These are phyloP conservation scores for Zalophus californianus DNA, from an alignment of 2,797 vertebrate species.

Conservation along the genomic window DNA sequence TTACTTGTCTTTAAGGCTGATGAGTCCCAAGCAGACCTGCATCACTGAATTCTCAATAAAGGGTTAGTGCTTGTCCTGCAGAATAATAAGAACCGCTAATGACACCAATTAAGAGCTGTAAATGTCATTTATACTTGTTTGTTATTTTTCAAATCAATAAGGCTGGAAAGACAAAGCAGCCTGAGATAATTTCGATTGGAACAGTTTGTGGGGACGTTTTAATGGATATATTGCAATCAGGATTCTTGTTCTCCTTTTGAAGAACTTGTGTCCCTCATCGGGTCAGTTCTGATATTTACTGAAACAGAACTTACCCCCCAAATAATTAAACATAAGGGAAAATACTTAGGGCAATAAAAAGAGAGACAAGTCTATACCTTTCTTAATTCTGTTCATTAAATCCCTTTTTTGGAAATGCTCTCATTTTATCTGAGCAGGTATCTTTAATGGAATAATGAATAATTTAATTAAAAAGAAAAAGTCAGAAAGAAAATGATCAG, in stretches of 20 bases:
- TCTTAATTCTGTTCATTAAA: conserved; percentile 34
- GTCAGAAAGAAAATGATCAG: not conserved
- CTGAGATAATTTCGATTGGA: conserved; percentile 82
- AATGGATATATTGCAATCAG: conserved; percentile 80
- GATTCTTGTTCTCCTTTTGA: conserved; percentile 70
- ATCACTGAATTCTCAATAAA: conserved; percentile 89
- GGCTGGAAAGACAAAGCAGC: conserved; percentile 77
- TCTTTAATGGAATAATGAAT: not conserved
- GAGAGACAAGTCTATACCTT: not conserved
- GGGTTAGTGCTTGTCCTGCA: conserved; percentile 88
- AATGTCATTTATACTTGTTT: conserved; percentile 90
- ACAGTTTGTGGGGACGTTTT: conserved; percentile 76
- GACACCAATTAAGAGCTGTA: conserved; percentile 89
- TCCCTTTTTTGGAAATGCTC: not conserved
- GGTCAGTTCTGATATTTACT: conserved; percentile 69
- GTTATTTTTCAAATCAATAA: conserved; percentile 90
- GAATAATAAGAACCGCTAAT: conserved; percentile 90
- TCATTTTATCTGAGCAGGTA: conserved; percentile 6
- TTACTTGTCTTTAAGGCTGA: conserved; percentile 89
- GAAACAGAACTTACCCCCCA: conserved; percentile 19
- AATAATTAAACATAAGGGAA: conserved; percentile 56
- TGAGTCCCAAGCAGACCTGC: conserved; percentile 88
- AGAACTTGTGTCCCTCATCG: conserved; percentile 66
- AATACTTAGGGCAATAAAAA: conserved; percentile 42
- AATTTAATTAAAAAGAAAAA: conserved; percentile 9